Evolutionary conservation across 2,113 vertebrate species (phyloP), one percentile per base, ranked within the genome.

Genomic region (Rhizomys pruinosus): DNA sequence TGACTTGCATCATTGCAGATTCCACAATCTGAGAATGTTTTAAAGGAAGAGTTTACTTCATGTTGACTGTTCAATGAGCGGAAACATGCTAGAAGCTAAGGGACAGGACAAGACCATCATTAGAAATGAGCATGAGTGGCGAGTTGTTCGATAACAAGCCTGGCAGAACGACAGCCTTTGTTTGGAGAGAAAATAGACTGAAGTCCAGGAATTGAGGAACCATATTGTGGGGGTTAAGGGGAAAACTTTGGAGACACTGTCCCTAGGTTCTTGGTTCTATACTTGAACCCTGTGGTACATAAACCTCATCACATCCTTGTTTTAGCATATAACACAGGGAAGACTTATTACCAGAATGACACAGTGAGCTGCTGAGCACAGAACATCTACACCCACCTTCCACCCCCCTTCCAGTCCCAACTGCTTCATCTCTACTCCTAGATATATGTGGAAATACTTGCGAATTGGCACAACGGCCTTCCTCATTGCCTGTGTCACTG

Each of bases 11-110:
- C 10, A 29, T 34, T 82, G 15, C n/a, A 19, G 85, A n/a, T 8
- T 66, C 4, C 7, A n/a, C 39, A 84, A 52, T 44, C 68, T 85
- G 73, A 90, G 59, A 80, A 44, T 11, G 4, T 17, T 44, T 29
- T 0, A 1, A 2, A 10, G 25, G 2, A 16, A 19, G 42, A 3
- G 20, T 2, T 34, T 57, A 19, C 7, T 52, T 74, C 7, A 3
- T 29, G 20, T 2, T 25, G 79, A 55, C 6, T 37, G 3, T 15
- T 44, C 19, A 47, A 0, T 13, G n/a, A 78, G 25, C 76, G 16
- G 19, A 94, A 57, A 57, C n/a, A 44, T 39, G 27, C 0, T 17
- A 1, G 9, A 89, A 78, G 7, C 27, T 44, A 69, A 84, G 66
- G 20, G 29, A 72, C 19, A 90, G 84, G 34, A 47, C 15, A 39